Evolutionary conservation across 1,140 invertebrate species (phyloP).

Genomic region (Diachasma alloeum): DNA sequence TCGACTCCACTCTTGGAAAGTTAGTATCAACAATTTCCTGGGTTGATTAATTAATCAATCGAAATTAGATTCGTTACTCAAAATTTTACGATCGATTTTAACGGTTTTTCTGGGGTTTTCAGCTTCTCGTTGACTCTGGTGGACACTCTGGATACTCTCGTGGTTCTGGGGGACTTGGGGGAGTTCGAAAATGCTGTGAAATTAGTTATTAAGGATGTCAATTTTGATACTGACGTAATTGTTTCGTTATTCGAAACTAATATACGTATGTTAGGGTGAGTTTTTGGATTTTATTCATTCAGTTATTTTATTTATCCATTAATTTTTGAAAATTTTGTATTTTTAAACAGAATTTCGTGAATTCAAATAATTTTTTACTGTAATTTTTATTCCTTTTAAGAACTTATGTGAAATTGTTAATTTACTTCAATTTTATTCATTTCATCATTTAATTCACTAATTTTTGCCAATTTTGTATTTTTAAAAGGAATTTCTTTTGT

Average conservation of each 20-base stretch:
- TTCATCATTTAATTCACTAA: too few relatives aligned
- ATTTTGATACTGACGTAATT: slow-evolving; percentile 93
- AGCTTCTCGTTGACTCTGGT: slow-evolving; percentile 97
- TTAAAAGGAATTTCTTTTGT: too few relatives aligned
- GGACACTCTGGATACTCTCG: slow-evolving; percentile 93
- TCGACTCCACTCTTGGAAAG: slow-evolving; percentile 97
- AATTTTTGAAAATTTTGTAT: too few relatives aligned
- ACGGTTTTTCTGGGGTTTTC: slow-evolving; percentile 60
- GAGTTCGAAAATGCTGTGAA: slow-evolving; percentile 94
- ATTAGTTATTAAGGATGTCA: slow-evolving; percentile 85
- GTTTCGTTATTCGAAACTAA: slow-evolving; percentile 99
- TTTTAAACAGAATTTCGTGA: too few relatives aligned
- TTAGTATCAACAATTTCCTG: slow-evolving; percentile 68
- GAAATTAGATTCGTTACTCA: background rate
- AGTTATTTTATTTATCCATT: too few relatives aligned
- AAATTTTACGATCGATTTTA: background rate
- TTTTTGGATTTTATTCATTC: too few relatives aligned
- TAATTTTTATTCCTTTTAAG: too few relatives aligned
- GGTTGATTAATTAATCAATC: background rate
- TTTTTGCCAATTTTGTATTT: too few relatives aligned
- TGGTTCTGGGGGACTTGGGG: slow-evolving; percentile 89
- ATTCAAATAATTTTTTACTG: too few relatives aligned
- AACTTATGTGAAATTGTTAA: too few relatives aligned
- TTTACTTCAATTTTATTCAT: too few relatives aligned
- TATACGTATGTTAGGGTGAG: slow-evolving; percentile 86